Percentiles rank a stretch among this genome's conserved stretches.
phyloP scores from a whole-genome alignment of 2,888 invertebrate genomes.

The Apomyelois bistriatella region DNA sequence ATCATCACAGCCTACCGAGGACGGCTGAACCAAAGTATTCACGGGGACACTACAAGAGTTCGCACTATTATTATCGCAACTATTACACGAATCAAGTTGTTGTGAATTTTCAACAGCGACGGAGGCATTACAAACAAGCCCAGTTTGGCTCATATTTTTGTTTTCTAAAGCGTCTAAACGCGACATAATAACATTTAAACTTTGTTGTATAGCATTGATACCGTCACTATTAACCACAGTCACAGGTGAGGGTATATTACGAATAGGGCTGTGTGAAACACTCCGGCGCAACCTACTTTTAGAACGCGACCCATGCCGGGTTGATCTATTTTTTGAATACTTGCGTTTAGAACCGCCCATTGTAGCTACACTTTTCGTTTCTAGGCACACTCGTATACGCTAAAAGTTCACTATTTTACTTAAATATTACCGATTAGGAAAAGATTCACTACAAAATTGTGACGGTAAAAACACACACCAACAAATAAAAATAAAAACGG shows the following conservation, averaged over 20 bases:
- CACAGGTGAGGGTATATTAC: neutral
- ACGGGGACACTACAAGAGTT: neutral
- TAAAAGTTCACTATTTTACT: too few species aligned
- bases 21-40: neutral
- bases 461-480: too few species aligned
- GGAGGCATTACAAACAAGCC: neutral
- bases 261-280: neutral
- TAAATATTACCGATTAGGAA: too few species aligned
- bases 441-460: too few species aligned
- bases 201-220: neutral
- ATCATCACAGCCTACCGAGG: neutral
- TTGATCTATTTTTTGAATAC: too few species aligned
- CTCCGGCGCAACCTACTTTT: constrained; percentile 1
- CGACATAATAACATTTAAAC: neutral
- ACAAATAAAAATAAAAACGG: too few species aligned
- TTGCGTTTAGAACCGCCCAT: too few species aligned
- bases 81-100: neutral
- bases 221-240: neutral
- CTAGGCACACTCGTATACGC: too few species aligned
- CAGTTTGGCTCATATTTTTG: neutral
- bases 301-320: neutral
- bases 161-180: neutral
- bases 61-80: neutral
- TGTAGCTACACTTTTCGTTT: too few species aligned
- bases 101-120: neutral